phyloP scores from a whole-genome alignment of 2,797 vertebrate species.

The Sebastiscus tertius region DNA sequence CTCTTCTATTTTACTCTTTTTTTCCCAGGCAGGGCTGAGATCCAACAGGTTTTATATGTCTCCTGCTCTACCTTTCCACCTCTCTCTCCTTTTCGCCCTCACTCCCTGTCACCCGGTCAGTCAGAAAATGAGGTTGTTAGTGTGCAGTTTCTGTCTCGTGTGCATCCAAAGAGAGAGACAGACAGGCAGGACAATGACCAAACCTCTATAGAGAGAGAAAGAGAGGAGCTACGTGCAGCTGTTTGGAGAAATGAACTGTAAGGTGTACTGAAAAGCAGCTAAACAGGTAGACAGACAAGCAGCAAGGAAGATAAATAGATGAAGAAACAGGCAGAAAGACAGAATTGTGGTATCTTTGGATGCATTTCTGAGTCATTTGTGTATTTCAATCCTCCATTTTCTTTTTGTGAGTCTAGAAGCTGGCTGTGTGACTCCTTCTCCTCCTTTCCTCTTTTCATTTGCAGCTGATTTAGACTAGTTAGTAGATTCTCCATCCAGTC shows the following conservation, averaged over 20 bases:
- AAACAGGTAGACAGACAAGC: not conserved
- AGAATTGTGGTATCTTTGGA: not conserved
- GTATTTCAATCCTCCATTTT: not conserved
- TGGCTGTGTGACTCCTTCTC: not conserved
- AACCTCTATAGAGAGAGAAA: not conserved
- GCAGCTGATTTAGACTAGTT: conserved; percentile 58
- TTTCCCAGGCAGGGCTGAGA: conserved; percentile 41
- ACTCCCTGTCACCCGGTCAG: conserved; percentile 56
- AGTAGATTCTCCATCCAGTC: conserved; percentile 47
- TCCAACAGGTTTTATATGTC: conserved; percentile 77
- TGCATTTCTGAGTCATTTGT: not conserved
- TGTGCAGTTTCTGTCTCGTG: conserved; percentile 54
- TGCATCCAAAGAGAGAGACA: conserved; percentile 28
- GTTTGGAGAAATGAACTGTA: not conserved
- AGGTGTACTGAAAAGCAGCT: not conserved
- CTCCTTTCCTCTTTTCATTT: conserved; percentile 46
- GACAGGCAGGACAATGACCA: not conserved
- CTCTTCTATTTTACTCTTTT: conserved; percentile 53
- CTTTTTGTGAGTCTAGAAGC: not conserved
- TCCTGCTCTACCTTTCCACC: conserved; percentile 57
- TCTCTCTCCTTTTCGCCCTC: conserved; percentile 30
- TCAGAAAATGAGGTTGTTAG: conserved; percentile 76
- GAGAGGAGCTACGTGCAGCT: not conserved
- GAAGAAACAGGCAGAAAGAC: conserved; percentile 3
- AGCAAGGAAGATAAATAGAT: not conserved